phyloP scores from a whole-genome alignment of 2,888 invertebrate genomes.

The Hirtodrosophila alboralis region DNA sequence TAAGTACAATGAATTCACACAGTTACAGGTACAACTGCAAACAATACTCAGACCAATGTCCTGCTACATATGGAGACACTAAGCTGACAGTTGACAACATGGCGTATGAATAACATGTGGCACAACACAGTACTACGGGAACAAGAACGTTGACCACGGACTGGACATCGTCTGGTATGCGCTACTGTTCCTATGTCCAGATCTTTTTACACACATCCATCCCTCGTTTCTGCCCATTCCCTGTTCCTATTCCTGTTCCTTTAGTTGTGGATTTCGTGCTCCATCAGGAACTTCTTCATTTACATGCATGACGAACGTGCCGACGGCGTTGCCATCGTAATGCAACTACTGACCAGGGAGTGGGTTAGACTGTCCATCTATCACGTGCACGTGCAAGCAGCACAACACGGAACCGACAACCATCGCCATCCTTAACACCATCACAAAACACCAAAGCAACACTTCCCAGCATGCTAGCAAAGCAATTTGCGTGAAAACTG shows the following conservation, averaged over 20 bases:
- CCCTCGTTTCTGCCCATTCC: neutral
- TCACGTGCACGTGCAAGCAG: conserved; percentile 65
- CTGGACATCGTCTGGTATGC: conserved; percentile 17
- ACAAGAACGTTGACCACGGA: conserved; percentile 24
- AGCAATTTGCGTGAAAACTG: conserved; percentile 69
- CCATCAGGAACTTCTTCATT: conserved; percentile 68
- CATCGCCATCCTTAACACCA: neutral
- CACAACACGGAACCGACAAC: conserved; percentile 1
- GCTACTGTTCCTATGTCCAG: too few species aligned
- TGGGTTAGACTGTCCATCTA: conserved; percentile 60
- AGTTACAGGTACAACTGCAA: neutral
- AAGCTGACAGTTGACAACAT: conserved; percentile 69
- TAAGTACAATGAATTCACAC: neutral
- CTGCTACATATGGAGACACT: conserved; percentile 54
- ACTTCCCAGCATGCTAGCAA: conserved; percentile 12
- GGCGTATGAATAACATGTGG: conserved; percentile 61
- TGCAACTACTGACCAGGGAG: conserved; percentile 2
- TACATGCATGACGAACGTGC: conserved; percentile 75
- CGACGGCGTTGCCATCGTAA: conserved; percentile 24
- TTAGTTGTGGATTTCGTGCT: conserved; percentile 24
- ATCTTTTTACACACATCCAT: neutral
- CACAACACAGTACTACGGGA: neutral
- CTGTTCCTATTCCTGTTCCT: conserved; percentile 12
- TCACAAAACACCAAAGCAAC: neutral
- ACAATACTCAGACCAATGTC: conserved; percentile 16